These are phyloP conservation scores for Antidorcas marsupialis DNA, from an alignment of 2,113 vertebrate species.

Conservation along the genomic window DNA sequence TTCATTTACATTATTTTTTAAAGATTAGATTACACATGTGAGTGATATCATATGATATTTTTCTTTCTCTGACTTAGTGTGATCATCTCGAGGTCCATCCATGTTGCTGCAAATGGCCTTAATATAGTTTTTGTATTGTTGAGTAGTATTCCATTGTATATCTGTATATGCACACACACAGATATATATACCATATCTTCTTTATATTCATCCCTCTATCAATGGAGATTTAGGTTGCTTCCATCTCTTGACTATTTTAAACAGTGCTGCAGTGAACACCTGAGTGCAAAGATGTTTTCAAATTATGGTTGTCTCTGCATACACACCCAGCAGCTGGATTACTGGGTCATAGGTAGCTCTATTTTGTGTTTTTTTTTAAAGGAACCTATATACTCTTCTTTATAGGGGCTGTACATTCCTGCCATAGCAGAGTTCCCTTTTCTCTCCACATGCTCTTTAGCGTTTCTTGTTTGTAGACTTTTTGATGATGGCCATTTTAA, in stretches of 20 bases:
- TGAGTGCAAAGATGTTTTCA: not conserved
- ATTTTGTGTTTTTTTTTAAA: not conserved
- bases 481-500: not conserved
- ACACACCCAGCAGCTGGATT: not conserved
- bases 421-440: not conserved
- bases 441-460: not conserved
- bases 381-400: not conserved
- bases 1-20: not conserved
- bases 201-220: not conserved
- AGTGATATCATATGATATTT: not conserved
- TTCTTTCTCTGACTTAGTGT: not conserved
- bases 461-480: not conserved
- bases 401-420: not conserved
- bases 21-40: not conserved
- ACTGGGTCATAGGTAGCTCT: not conserved
- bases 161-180: not conserved
- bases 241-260: not conserved
- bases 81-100: not conserved
- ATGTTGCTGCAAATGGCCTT: not conserved
- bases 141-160: not conserved
- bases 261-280: not conserved
- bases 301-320: not conserved
- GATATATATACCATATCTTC: too few species aligned
- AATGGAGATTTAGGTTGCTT: rapidly evolving
- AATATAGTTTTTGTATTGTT: not conserved